phyloP scores from a whole-genome alignment of 2,888 invertebrate genomes.

The Nomada hirtipes region DNA sequence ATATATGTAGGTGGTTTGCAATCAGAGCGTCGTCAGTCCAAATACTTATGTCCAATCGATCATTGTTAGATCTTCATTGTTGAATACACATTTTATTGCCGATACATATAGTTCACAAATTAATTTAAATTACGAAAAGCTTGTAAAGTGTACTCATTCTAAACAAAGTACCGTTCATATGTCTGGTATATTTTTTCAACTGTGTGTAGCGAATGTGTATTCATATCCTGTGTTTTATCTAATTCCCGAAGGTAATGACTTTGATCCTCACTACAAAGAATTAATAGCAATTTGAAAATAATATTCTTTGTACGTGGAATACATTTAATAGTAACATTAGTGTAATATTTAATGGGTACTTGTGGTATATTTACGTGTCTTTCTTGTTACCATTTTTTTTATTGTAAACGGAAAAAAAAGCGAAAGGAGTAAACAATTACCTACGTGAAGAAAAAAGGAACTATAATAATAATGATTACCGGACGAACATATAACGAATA shows the following conservation, averaged over 20 bases:
- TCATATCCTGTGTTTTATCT: conserved; percentile 52
- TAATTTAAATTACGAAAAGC: conserved; percentile 3
- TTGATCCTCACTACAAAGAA: conserved; percentile 41
- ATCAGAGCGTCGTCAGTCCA: conserved; percentile 51
- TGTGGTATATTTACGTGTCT: conserved; percentile 75
- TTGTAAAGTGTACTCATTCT: not conserved
- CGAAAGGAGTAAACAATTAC: conserved; percentile 23
- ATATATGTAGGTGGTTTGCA: conserved; percentile 39
- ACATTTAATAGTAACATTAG: conserved; percentile 75
- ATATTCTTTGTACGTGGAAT: conserved; percentile 73
- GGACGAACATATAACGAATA: conserved; percentile 21
- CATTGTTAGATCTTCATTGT: conserved; percentile 44
- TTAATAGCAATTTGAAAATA: conserved; percentile 64
- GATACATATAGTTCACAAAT: conserved; percentile 46
- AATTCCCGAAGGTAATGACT: conserved; percentile 48
- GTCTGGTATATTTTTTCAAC: conserved; percentile 26
- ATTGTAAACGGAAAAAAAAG: conserved; percentile 29
- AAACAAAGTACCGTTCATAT: not conserved
- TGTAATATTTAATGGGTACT: conserved; percentile 74
- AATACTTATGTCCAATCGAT: conserved; percentile 48
- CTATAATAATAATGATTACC: conserved; percentile 38
- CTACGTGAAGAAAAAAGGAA: conserved; percentile 22
- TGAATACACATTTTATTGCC: conserved; percentile 40
- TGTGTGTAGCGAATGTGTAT: conserved; percentile 52
- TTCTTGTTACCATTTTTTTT: conserved; percentile 68